Base-by-base conservation (phyloP, 2,113 vertebrate species). In the Phoxinus phoxinus region DNA sequence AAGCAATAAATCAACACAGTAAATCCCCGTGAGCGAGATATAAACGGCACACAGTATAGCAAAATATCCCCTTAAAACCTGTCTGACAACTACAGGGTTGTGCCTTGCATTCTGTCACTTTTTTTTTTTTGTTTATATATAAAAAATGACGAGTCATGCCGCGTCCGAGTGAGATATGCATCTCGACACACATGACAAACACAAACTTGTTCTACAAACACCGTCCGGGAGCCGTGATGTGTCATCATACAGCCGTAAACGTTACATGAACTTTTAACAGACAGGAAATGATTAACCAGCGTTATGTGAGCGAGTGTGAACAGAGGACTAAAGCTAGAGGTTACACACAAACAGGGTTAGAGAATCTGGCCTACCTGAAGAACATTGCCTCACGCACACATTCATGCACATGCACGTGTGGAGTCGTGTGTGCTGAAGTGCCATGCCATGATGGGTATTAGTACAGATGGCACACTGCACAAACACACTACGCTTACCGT, bases 401-500 rank as follows among this genome's bases (percentile, higher is more conserved):
- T 10, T 23, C 67, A 71, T 23, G 21, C 67, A 71, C 13, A 12
- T 13, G 58, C 61, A 77, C 4, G 5, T 35, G 9, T 2, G 15
- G 44, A 59, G 21, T 13, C 30, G 37, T 32, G 35, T 7, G 7
- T 75, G 73, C 65, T 56, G 53, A 56, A 19, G 27, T 76, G 46
- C 73, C 21, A 48, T 53, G 46, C 23, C 11, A 3, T 15, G 23
- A 73, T 46, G 23, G 23, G 37, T 46, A n/a, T 73, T 73, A 73
- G 71, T 77, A 35, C 48, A 32, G 75, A n/a, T 51, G 75, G 12
- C 67, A 83, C 56, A 44, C 4, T 44, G 11, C 77, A 61, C 81
- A 58, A 41, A 51, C 48, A 83, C 5, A 25, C 81, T 56, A 25
- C 12, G 89, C 90, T 91, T 91, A 90, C 91, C 91, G 83, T 91